Conservation (phyloP, 2,888 invertebrate genomes). For the Volucella bombylans region DNA sequence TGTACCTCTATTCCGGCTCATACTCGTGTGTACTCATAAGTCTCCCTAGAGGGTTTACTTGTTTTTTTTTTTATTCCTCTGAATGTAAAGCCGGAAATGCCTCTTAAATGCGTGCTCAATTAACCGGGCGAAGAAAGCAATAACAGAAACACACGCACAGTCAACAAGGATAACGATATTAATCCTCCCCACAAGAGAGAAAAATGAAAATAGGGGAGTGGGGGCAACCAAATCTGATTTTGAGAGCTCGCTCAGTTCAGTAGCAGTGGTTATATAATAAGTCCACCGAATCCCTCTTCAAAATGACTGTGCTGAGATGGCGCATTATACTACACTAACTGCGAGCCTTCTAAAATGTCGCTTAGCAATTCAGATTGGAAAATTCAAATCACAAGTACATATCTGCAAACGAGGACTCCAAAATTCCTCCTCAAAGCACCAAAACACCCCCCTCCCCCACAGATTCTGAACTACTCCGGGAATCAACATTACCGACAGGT, state of each 20-base stretch:
- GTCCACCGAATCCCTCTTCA: constrained; percentile 28
- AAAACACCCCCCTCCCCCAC: not conserved
- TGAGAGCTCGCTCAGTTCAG: not conserved
- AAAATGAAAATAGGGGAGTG: not conserved
- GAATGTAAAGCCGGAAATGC: constrained; percentile 66
- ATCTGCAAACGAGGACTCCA: constrained; percentile 32
- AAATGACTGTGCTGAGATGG: constrained; percentile 43
- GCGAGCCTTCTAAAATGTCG: constrained; percentile 65
- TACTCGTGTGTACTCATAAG: too few relatives aligned
- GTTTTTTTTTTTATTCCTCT: not conserved
- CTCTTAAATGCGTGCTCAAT: constrained; percentile 72
- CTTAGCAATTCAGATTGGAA: constrained; percentile 73
- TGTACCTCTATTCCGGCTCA: too few relatives aligned
- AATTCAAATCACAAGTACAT: constrained; percentile 67
- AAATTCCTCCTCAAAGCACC: not conserved
- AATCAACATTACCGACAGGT: too few relatives aligned
- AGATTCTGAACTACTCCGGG: too few relatives aligned
- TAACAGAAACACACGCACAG: constrained; percentile 65
- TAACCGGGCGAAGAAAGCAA: constrained; percentile 64
- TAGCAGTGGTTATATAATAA: not conserved
- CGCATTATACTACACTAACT: constrained; percentile 1
- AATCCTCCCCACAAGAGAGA: constrained; percentile 12
- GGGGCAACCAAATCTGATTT: constrained; percentile 37
- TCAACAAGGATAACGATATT: constrained; percentile 70
- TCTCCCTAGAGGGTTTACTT: too few relatives aligned